These are phyloP conservation scores for Theonella swinhoei DNA, from an alignment of 37 sponge, comb jelly and placozoan genomes.

Conservation along the genomic window DNA sequence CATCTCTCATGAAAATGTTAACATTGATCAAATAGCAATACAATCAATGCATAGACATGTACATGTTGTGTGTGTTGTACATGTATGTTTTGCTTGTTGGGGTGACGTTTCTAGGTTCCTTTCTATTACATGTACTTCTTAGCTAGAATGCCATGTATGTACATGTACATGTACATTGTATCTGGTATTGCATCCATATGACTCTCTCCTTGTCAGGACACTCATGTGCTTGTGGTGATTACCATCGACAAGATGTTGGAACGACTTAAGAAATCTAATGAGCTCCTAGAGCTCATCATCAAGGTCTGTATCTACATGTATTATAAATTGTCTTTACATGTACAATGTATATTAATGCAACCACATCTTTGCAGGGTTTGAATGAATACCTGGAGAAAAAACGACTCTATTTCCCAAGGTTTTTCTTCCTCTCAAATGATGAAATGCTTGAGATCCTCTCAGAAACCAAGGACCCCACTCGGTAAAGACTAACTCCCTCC, in stretches of 20 bases:
- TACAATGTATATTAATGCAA: background rate
- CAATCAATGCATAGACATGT: too few species aligned
- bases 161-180: too few species aligned
- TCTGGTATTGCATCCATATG: too few species aligned
- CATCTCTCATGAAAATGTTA: background rate
- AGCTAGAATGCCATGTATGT: too few species aligned
- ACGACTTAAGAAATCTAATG: conserved; percentile 94
- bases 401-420: conserved; percentile 97
- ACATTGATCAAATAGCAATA: background rate
- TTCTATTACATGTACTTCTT: too few species aligned
- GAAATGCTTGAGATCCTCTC: conserved; percentile 99
- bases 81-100: too few species aligned
- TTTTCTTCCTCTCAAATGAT: conserved; percentile 99
- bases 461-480: conserved; percentile 99
- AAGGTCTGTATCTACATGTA: conserved; percentile 54
- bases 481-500: conserved; percentile 42
- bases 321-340: background rate
- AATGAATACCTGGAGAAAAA: conserved; percentile 99
- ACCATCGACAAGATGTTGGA: conserved; percentile 96
- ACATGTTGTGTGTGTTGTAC: conserved; percentile 1
- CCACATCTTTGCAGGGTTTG: conserved; percentile 66
- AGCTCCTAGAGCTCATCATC: conserved; percentile 93
- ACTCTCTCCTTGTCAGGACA: conserved; percentile 57
- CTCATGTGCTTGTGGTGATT: conserved; percentile 89
- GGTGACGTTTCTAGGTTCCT: too few species aligned